Conservation (phyloP, 2,797 vertebrate species). For the Lepilemur ruficaudatus region DNA sequence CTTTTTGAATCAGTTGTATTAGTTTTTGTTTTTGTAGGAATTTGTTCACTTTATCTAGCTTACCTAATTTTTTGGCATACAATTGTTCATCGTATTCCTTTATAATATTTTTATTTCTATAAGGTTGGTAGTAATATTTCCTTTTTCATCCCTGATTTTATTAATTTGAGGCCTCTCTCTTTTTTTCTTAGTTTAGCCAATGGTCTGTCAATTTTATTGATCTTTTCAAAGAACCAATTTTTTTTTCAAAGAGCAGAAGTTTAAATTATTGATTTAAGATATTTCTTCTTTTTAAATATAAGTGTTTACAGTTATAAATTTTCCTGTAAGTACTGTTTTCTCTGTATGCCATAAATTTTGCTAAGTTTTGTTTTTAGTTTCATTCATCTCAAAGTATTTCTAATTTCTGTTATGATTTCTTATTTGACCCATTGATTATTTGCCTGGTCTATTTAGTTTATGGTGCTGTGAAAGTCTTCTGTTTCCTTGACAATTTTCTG, state of each 20-base stretch:
- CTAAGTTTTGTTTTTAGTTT: background rate
- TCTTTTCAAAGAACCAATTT: constrained; percentile 4
- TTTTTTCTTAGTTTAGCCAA: background rate
- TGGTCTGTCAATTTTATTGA: background rate
- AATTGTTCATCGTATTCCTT: background rate
- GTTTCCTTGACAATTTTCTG: too few relatives aligned
- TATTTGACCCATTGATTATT: too few relatives aligned
- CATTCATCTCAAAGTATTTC: background rate
- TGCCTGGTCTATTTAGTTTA: too few relatives aligned
- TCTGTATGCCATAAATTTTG: too few relatives aligned
- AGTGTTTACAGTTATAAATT: too few relatives aligned
- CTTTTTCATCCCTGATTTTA: background rate
- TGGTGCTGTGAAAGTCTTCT: too few relatives aligned
- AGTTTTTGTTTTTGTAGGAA: background rate
- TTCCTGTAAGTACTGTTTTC: too few relatives aligned
- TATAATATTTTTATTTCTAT: background rate
- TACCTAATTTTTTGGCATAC: background rate
- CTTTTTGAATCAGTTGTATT: background rate
- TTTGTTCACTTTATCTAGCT: background rate
- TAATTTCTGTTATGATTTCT: too few relatives aligned
- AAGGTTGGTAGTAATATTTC: background rate
- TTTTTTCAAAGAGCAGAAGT: background rate
- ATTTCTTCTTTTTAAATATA: background rate
- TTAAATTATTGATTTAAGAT: background rate
- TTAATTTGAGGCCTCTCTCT: background rate